Evolutionary conservation across 2,113 vertebrate genomes (phyloP).

Genomic region (Pseudonaja textilis): DNA sequence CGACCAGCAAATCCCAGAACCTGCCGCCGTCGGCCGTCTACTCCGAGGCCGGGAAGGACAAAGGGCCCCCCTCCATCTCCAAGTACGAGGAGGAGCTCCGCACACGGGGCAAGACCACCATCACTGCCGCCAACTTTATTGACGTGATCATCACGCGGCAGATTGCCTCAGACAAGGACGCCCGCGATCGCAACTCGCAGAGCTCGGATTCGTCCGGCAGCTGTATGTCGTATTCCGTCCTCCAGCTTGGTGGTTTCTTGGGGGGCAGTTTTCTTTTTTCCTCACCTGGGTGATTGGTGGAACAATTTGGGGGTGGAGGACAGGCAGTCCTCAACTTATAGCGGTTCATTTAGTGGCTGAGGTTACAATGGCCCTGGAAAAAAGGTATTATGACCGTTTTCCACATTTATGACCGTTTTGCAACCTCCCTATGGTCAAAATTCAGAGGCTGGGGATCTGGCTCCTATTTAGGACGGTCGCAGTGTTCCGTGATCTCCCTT

Average conservation of each 20-base stretch:
- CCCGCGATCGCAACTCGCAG: conserved; percentile 89
- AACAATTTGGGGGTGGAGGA: not conserved
- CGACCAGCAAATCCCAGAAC: conserved; percentile 82
- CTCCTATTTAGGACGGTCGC: too few species aligned
- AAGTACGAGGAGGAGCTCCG: conserved; percentile 97
- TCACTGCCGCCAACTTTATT: conserved; percentile 97
- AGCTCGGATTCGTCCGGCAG: conserved; percentile 95
- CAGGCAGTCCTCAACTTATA: too few species aligned
- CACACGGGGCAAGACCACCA: conserved; percentile 95
- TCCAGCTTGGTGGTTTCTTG: not conserved
- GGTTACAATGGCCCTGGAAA: too few species aligned
- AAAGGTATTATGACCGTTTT: too few species aligned
- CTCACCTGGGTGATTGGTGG: not conserved
- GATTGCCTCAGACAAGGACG: conserved; percentile 96
- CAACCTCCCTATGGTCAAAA: too few species aligned
- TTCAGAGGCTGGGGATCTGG: too few species aligned
- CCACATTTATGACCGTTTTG: too few species aligned
- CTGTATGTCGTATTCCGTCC: conserved; percentile 77
- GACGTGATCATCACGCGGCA: conserved; percentile 98
- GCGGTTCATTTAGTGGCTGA: too few species aligned
- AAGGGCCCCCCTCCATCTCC: conserved; percentile 89
- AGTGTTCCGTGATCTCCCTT: too few species aligned
- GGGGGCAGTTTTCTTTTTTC: not conserved
- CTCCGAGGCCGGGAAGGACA: conserved; percentile 87
- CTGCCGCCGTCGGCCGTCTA: conserved; percentile 76